Base-by-base conservation (phyloP, 2,113 vertebrate species). In the Aramus guarauna region DNA sequence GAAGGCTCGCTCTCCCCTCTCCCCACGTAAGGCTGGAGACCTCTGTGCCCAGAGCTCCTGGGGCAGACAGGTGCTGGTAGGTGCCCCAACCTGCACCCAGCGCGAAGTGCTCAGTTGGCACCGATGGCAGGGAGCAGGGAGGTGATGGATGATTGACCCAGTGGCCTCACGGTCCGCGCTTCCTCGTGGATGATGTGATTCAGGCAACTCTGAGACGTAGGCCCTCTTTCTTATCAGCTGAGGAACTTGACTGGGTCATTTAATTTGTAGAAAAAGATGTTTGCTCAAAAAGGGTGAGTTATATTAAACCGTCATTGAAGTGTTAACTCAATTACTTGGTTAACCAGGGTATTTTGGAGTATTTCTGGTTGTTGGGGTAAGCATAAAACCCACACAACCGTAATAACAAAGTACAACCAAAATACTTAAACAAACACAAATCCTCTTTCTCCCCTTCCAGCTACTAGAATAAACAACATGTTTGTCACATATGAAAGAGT, bases 301-400 rank as follows among this genome's bases (percentile, higher is more conserved):
- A 59, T 68, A 82, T 59, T 58, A 87, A 90, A 69, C 36, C n/a
- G 67, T 64, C 37, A 63, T 68, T 87, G 76, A 91, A 95, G 83
- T 20, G 12, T 60, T 84, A 94, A 78, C 36, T 41, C 79, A 95
- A 92, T 73, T 66, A 52, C 29, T 76, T 0, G 11, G 78, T 94
- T 91, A 94, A 88, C 74, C 80, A 62, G 29, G 29, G 50, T 89
- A 89, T 92, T 95, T 89, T 55, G 50, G 26, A 95, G 72, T 92
- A 48, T 87, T 92, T 85, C 45, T 90, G 13, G 6, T 67, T 92
- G 58, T 90, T 94, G 86, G 75, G 68, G 85, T 91, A 92, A 76
- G 59, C 60, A 91, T 8, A 47, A 92, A 93, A 79, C 56, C 52
- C 80, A 72, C 84, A 82, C 9, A 89, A 82, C 39, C 45, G 29